Evolutionary conservation across 2,113 vertebrate genomes (phyloP).

Genomic region (Falco punctatus): DNA sequence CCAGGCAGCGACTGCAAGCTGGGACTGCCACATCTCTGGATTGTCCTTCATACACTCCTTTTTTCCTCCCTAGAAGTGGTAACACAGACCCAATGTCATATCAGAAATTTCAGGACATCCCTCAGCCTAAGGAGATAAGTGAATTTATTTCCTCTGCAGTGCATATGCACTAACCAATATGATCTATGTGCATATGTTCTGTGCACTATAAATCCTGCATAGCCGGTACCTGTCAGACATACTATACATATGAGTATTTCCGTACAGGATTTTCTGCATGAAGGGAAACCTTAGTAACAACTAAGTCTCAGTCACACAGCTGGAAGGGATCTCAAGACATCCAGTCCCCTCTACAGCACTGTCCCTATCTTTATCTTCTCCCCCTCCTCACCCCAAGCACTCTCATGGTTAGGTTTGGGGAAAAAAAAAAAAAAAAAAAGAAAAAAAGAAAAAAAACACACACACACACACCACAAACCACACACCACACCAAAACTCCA

Average conservation of each 20-base stretch:
- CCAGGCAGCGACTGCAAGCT: neutral
- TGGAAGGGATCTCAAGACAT: neutral
- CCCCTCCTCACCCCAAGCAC: neutral
- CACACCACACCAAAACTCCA: neutral
- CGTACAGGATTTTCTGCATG: neutral
- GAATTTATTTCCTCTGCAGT: neutral
- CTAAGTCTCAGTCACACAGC: neutral
- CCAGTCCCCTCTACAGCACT: neutral
- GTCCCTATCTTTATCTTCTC: neutral
- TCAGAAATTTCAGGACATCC: neutral
- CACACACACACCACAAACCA: neutral
- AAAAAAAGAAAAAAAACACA: neutral
- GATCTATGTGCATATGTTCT: neutral
- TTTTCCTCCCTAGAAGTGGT: neutral
- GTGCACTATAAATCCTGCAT: neutral
- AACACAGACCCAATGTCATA: neutral
- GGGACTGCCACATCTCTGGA: neutral
- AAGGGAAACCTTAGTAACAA: neutral
- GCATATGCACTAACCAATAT: neutral
- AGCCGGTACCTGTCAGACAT: neutral
- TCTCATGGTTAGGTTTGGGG: neutral
- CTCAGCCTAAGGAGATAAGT: neutral
- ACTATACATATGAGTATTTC: neutral
- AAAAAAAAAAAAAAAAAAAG: neutral
- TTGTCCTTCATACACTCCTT: fast-evolving